A percentile compares a stretch with the other conserved stretches of the same genome.
Evolutionary conservation across 2,797 vertebrate genomes (phyloP).

Genomic region (Harpia harpyja): DNA sequence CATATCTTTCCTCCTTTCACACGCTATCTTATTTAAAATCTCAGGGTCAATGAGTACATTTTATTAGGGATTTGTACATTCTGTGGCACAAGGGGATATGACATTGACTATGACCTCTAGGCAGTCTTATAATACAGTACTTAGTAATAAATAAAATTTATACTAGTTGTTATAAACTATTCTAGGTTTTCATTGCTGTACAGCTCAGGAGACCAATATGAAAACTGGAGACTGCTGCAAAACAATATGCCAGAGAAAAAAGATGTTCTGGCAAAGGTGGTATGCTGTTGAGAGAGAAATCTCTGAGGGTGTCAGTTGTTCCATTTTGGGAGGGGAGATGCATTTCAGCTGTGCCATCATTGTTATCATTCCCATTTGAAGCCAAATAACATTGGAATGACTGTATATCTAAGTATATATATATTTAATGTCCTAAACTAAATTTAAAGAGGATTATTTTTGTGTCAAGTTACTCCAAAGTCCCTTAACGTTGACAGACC

Average conservation of each 20-base stretch:
- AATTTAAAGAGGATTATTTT: background rate
- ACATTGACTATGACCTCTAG: background rate
- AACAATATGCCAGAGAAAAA: background rate
- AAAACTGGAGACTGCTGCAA: background rate
- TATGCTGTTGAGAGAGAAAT: background rate
- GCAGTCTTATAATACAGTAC: background rate
- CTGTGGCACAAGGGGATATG: fast-evolving
- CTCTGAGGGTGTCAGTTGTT: background rate
- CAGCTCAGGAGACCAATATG: background rate
- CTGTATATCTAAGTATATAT: background rate
- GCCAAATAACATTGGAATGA: background rate
- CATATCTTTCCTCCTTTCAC: background rate
- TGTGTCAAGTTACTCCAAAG: background rate
- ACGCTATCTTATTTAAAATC: background rate
- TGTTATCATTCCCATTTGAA: background rate
- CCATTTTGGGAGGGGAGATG: background rate
- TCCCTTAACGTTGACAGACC: background rate
- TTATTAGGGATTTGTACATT: background rate
- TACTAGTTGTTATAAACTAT: background rate
- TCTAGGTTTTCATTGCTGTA: background rate
- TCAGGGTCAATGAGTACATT: background rate
- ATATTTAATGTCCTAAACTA: background rate
- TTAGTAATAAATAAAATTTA: background rate
- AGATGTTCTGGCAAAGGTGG: background rate
- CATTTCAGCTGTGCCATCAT: background rate